These are phyloP conservation scores for Serinus canaria DNA, from an alignment of 2,113 vertebrate species.

Conservation along the genomic window DNA sequence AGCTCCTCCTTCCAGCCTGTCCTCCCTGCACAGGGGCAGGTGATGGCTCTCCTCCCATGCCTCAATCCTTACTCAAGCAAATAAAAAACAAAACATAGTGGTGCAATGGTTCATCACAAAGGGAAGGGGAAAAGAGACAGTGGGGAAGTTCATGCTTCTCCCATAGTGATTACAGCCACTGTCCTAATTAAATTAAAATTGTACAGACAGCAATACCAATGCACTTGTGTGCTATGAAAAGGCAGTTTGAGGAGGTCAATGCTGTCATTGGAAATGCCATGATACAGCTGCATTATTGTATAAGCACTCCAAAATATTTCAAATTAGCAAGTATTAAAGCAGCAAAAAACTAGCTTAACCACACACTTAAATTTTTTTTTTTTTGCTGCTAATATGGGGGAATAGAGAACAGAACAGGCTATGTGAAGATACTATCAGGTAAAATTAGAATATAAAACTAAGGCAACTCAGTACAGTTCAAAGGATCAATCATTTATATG, in stretches of 20 bases:
- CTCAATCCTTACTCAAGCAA: background rate
- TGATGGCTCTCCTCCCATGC: background rate
- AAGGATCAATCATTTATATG: background rate
- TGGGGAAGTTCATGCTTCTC: background rate
- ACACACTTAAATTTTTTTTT: background rate
- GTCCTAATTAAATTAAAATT: slow-evolving; percentile 61
- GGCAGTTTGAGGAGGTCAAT: background rate
- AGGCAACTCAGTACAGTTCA: background rate
- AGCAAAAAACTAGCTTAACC: background rate
- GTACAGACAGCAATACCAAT: background rate
- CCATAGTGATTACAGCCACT: background rate
- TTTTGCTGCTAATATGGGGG: background rate
- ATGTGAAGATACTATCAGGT: background rate
- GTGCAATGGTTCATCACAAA: background rate
- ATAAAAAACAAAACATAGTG: background rate
- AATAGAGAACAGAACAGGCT: background rate
- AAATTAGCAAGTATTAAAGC: background rate
- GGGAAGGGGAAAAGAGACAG: background rate
- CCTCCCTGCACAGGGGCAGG: background rate
- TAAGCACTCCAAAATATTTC: background rate
- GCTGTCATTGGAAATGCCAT: background rate
- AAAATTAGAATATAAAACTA: background rate
- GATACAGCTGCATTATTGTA: background rate
- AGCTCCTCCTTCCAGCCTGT: background rate
- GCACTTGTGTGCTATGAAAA: slow-evolving; percentile 1